Conservation (phyloP, 2,113 vertebrate genomes). For the Phodopus roborovskii region DNA sequence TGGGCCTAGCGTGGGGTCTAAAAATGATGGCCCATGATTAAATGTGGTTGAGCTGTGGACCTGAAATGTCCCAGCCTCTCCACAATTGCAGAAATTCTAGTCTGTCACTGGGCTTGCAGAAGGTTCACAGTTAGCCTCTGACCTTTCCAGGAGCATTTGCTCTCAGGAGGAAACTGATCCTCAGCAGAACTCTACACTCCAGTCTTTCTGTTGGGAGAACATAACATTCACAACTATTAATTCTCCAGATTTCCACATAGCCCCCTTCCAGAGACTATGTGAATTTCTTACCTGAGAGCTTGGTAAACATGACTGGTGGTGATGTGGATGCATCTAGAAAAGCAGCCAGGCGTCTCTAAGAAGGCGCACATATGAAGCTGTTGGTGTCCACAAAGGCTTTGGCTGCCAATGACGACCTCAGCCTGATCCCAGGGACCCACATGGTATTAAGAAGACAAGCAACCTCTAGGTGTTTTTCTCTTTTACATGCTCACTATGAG, state of each 20-base stretch:
- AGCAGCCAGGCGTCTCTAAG: not conserved
- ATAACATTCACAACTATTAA: not conserved
- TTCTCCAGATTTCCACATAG: not conserved
- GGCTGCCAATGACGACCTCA: not conserved
- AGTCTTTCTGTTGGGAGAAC: not conserved
- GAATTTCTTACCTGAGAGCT: not conserved
- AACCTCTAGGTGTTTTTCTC: not conserved
- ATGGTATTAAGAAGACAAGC: not conserved
- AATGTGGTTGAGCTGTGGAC: too few species aligned
- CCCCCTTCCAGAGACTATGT: not conserved
- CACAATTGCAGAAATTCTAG: not conserved
- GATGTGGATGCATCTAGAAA: not conserved
- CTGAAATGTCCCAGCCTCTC: not conserved
- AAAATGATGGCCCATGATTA: too few species aligned
- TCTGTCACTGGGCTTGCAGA: not conserved
- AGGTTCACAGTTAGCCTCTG: not conserved
- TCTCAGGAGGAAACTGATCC: not conserved
- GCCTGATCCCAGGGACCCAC: not conserved
- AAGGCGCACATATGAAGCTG: not conserved
- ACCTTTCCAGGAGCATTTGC: too few species aligned
- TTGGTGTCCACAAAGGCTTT: not conserved
- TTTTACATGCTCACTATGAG: not conserved
- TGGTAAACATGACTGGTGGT: rapidly evolving
- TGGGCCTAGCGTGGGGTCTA: not conserved
- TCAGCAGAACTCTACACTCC: not conserved